Base-by-base conservation (phyloP, 2,888 invertebrate genomes). In the Toxonevra muliebris region DNA sequence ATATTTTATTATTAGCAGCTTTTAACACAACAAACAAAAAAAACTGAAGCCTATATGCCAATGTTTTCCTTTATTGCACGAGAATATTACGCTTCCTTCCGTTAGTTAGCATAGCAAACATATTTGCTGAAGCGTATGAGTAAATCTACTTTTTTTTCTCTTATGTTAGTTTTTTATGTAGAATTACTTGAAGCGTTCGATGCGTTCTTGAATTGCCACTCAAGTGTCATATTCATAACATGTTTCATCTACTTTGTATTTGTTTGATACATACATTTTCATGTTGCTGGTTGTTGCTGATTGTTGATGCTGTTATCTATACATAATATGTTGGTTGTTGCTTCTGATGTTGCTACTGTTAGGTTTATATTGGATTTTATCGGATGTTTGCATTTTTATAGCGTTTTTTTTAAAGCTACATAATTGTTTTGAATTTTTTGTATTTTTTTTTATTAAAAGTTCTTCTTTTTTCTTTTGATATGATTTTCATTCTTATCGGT, bases 201-300 rank as follows among this genome's bases (percentile, higher is more conserved):
- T 48, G 48, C 48, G 20, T 54, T 54, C 15, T 53, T 53, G 53
- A 53, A 72, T 70, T 70, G 72, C 72, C 72, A 70, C 65, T 69
- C 66, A 69, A 65, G 72, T 72, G 72, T 72, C 72, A 72, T 70
- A 70, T 70, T 66, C 67, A 69, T 72, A 72, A 69, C 72, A 72
- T 58, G 63, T 60, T 53, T n/a, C 13, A 48, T 48, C 48, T 7
- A 30, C 30, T 30, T 30, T 2, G 30, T 30, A 30, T 30, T 30
- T 30, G 30, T 30, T 4, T 2, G 30, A 30, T 30, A 30, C 30
- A 30, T 30, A 30, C 30, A 30, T 30, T 30, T 30, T 30, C 30
- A 30, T 30, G 30, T 48, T 48, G 2, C 48, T n/a, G 48, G n/a
- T 11, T n/a, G 48, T 15, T 48, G 48, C 48, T 15, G 7, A 30